Evolutionary conservation across 2,888 invertebrate genomes (phyloP).

Genomic region (Tipula helvola): DNA sequence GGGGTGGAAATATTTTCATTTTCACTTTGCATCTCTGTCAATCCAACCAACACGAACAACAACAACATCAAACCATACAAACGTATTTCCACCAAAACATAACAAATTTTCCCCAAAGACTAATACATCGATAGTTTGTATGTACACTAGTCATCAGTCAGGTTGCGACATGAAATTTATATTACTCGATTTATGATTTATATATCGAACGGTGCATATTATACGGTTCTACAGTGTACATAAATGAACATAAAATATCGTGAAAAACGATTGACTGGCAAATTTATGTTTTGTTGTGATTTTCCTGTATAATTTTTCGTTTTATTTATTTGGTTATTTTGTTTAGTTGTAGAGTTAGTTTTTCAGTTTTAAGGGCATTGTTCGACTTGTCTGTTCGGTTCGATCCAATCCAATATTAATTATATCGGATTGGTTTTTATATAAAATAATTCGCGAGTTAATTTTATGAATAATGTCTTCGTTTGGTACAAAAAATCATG

Average conservation of each 20-base stretch:
- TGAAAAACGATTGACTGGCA: slow-evolving; percentile 6
- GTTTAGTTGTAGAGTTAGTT: neutral
- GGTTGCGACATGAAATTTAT: neutral
- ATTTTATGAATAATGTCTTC: neutral
- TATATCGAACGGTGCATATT: neutral
- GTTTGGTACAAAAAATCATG: slow-evolving; percentile 14
- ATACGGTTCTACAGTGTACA: neutral
- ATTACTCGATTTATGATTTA: neutral
- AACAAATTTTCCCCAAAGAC: neutral
- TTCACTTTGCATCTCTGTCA: neutral
- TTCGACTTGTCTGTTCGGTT: neutral
- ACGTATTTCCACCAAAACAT: neutral
- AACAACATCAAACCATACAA: neutral
- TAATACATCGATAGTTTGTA: neutral
- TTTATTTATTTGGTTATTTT: neutral
- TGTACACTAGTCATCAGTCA: neutral
- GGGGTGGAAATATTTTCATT: neutral
- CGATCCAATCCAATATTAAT: too few species aligned
- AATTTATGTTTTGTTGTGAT: slow-evolving; percentile 6
- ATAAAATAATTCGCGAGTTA: too few species aligned
- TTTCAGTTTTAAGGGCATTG: neutral
- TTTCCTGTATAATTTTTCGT: neutral
- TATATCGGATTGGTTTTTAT: too few species aligned
- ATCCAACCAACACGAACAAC: neutral
- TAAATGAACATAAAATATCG: neutral